Percentiles rank a stretch among this genome's conserved stretches.
phyloP scores from a whole-genome alignment of 1,140 invertebrate genomes.

The Ceratina australensis region DNA sequence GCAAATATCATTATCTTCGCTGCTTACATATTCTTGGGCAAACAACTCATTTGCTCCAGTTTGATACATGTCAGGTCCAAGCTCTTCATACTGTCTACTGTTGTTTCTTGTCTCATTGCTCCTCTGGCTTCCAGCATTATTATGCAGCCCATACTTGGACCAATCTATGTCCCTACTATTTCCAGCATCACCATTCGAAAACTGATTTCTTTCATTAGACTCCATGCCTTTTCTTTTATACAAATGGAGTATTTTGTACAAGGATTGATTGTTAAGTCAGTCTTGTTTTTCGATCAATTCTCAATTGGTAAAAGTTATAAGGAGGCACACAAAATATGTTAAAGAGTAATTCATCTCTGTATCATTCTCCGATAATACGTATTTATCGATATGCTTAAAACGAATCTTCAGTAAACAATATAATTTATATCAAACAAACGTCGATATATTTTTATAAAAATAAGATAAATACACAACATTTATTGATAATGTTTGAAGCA shows the following conservation, averaged over 20 bases:
- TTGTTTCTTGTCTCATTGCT: conserved; percentile 75
- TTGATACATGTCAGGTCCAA: conserved; percentile 88
- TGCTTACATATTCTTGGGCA: conserved; percentile 89
- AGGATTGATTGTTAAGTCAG: conserved; percentile 22
- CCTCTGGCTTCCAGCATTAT: conserved; percentile 72
- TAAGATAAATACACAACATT: conserved; percentile 1
- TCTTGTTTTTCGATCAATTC: conserved; percentile 28
- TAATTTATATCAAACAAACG: neutral
- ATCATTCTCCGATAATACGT: neutral
- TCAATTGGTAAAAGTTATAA: neutral
- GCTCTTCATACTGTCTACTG: conserved; percentile 85
- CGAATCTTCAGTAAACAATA: neutral
- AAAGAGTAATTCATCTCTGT: conserved; percentile 2
- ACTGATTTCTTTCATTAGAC: conserved; percentile 53
- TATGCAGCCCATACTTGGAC: conserved; percentile 80
- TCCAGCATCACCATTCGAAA: conserved; percentile 54
- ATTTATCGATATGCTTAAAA: neutral
- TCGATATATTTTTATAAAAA: neutral
- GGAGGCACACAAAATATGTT: neutral
- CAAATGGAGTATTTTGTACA: neutral
- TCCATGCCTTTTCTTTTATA: conserved; percentile 54
- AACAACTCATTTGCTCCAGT: conserved; percentile 92
- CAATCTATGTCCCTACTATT: conserved; percentile 78
- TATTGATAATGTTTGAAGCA: conserved; percentile 13
- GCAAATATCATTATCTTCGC: neutral